Percentiles rank a stretch among this genome's conserved stretches.
Evolutionary conservation across 1,140 invertebrate species (phyloP).

Genomic region (Sinella curviseta): DNA sequence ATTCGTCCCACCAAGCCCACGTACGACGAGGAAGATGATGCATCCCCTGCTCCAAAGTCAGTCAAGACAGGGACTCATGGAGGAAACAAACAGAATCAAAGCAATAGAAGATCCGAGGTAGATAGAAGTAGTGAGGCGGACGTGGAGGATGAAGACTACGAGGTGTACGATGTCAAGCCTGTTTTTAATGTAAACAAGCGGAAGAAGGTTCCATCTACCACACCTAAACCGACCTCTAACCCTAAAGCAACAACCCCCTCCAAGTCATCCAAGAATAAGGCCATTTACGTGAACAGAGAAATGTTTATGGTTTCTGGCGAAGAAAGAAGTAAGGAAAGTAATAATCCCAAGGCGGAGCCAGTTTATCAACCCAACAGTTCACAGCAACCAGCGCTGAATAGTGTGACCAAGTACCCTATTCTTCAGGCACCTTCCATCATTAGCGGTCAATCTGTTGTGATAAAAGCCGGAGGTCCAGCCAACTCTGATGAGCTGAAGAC

Average conservation of each 20-base stretch:
- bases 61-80: background rate
- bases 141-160: background rate
- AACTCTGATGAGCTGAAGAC: background rate
- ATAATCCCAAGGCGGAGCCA: conserved; percentile 19
- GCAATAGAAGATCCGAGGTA: background rate
- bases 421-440: conserved; percentile 13
- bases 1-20: conserved; percentile 4
- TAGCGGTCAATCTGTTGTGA: conserved; percentile 39
- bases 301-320: conserved; percentile 42
- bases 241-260: conserved; percentile 27
- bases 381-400: background rate
- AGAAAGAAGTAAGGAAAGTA: conserved; percentile 29
- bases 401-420: background rate
- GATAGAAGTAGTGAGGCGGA: background rate
- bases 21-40: conserved; percentile 22
- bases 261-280: background rate
- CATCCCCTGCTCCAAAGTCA: background rate
- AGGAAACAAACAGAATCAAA: background rate
- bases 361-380: background rate
- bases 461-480: conserved; percentile 32
- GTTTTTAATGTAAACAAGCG: background rate
- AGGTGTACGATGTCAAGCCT: background rate
- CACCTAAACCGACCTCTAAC: conserved; percentile 21
- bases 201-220: background rate
- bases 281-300: conserved; percentile 36